A percentile compares a stretch with the other conserved stretches of the same genome.
These are phyloP conservation scores for Polyergus mexicanus DNA, from an alignment of 1,140 invertebrate genomes.

Conservation along the genomic window DNA sequence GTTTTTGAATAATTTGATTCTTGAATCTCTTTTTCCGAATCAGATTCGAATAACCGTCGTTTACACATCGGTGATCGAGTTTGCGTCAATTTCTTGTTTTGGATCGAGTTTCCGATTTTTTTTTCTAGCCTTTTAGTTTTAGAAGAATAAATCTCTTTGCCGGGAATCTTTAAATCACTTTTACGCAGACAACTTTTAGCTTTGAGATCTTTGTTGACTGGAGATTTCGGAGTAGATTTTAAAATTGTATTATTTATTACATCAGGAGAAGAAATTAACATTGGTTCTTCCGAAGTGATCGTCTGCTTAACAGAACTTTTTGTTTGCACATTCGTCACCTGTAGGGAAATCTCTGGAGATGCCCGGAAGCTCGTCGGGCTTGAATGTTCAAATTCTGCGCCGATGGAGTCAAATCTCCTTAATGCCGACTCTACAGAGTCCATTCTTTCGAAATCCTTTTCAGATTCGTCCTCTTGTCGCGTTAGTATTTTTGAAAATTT, in stretches of 20 bases:
- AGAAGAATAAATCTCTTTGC: neutral
- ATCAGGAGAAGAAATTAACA: neutral
- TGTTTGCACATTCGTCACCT: neutral
- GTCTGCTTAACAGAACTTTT: neutral
- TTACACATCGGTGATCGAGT: constrained; percentile 68
- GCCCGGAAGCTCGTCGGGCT: neutral
- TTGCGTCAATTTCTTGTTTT: constrained; percentile 34
- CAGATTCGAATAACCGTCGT: constrained; percentile 70
- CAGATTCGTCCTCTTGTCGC: neutral
- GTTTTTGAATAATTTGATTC: constrained; percentile 21
- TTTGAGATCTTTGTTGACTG: neutral
- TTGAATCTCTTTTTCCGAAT: constrained; percentile 38
- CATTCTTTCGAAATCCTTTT: constrained; percentile 66
- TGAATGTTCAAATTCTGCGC: constrained; percentile 43
- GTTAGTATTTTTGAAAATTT: neutral
- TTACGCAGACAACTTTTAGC: neutral
- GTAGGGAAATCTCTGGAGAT: constrained; percentile 33
- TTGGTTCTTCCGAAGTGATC: neutral
- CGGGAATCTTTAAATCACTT: neutral
- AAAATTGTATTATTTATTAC: neutral
- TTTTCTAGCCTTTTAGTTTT: constrained; percentile 35
- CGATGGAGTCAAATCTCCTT: constrained; percentile 74
- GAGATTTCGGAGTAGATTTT: neutral
- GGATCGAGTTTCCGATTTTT: constrained; percentile 50
- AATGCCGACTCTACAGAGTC: constrained; percentile 79